Conservation (phyloP, 1,140 invertebrate genomes). For the Riptortus pedestris region DNA sequence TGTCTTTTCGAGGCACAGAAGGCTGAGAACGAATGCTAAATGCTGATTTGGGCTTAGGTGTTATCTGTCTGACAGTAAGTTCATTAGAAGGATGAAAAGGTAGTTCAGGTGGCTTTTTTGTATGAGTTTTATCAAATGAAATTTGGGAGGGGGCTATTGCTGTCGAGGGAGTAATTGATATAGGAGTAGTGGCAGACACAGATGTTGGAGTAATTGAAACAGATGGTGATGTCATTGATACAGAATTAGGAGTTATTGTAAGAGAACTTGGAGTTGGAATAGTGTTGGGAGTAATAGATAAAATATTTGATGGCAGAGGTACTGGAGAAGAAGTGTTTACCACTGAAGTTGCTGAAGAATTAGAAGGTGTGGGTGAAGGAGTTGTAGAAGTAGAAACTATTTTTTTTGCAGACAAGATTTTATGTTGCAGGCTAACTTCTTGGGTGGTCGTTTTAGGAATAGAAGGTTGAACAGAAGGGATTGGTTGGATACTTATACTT, state of each 20-base stretch:
- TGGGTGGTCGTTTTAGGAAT: background rate
- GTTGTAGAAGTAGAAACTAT: background rate
- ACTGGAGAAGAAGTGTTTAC: background rate
- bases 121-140: background rate
- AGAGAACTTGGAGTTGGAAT: background rate
- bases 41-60: background rate
- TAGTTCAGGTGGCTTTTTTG: background rate
- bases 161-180: background rate
- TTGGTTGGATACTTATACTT: background rate
- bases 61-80: conserved; percentile 5
- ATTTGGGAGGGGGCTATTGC: background rate
- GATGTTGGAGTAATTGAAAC: background rate
- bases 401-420: conserved; percentile 23
- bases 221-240: background rate
- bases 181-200: background rate
- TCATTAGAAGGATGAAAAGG: background rate
- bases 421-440: conserved; percentile 22
- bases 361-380: background rate
- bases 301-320: background rate
- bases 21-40: background rate
- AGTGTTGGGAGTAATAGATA: background rate
- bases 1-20: conserved; percentile 4
- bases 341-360: background rate
- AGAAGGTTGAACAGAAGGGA: background rate
- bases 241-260: background rate